A percentile compares a stretch with the other conserved stretches of the same genome.
phyloP scores from a whole-genome alignment of 2,797 vertebrate genomes.

The Amniataba percoides region DNA sequence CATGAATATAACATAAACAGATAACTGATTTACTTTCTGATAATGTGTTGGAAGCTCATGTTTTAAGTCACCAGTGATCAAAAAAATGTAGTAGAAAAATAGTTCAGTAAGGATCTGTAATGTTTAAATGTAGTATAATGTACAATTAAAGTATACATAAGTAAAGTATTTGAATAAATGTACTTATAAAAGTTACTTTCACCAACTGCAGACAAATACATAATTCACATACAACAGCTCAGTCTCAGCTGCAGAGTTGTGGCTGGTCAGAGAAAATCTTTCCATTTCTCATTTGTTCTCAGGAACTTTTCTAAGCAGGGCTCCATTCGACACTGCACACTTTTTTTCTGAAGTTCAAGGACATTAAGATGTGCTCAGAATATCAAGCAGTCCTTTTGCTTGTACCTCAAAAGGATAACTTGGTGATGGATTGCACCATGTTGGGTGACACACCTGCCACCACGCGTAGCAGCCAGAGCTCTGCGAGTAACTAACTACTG shows the following conservation, averaged over 20 bases:
- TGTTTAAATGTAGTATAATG: not conserved
- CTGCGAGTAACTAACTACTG: conserved; percentile 53
- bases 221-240: conserved; percentile 17
- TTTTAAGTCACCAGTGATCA: not conserved
- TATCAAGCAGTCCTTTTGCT: conserved; percentile 83
- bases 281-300: conserved; percentile 68
- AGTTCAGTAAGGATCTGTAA: not conserved
- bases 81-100: not conserved
- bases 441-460: conserved; percentile 60
- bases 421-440: conserved; percentile 64
- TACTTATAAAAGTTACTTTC: not conserved
- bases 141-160: not conserved
- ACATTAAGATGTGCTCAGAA: conserved; percentile 87
- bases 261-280: conserved; percentile 52
- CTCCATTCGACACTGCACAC: conserved; percentile 75
- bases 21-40: not conserved
- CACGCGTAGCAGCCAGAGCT: conserved; percentile 30
- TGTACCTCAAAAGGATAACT: conserved; percentile 71
- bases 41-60: not conserved
- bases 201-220: conserved; percentile 6
- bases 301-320: conserved; percentile 68
- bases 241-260: too few species aligned
- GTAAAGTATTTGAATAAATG: conserved; percentile 1
- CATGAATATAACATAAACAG: too few species aligned
- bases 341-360: conserved; percentile 79